phyloP scores from a whole-genome alignment of 1,140 invertebrate species.

The Phymastichus coffea region DNA sequence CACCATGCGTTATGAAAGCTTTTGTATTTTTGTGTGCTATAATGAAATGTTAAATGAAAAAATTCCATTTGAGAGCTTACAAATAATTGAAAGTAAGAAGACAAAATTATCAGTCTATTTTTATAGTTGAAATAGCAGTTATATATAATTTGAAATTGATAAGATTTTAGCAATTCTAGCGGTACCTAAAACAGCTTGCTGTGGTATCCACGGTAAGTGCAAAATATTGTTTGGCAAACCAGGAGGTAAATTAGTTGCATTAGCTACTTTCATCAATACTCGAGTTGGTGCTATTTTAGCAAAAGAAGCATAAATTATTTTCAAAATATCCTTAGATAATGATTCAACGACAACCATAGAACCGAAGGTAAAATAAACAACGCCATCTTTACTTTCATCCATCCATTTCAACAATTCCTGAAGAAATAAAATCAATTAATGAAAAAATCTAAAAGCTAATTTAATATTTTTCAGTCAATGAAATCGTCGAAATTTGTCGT shows the following conservation, averaged over 20 bases:
- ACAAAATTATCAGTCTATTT: neutral
- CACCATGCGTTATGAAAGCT: slow-evolving; percentile 56
- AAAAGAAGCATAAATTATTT: slow-evolving; percentile 29
- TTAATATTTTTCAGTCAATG: slow-evolving; percentile 18
- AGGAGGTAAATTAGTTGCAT: slow-evolving; percentile 37
- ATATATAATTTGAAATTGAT: too few species aligned
- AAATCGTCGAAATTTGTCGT: too few species aligned
- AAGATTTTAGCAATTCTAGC: too few species aligned
- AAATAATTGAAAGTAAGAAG: too few species aligned
- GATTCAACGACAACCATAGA: slow-evolving; percentile 63
- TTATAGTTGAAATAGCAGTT: too few species aligned
- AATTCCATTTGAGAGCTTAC: too few species aligned
- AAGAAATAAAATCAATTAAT: too few species aligned
- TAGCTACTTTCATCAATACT: slow-evolving; percentile 34
- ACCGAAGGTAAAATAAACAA: slow-evolving; percentile 72
- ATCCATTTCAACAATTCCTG: slow-evolving; percentile 68
- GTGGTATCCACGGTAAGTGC: slow-evolving; percentile 63
- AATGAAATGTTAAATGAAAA: neutral
- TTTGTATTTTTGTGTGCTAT: slow-evolving; percentile 36
- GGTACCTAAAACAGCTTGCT: slow-evolving; percentile 63
- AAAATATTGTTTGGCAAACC: slow-evolving; percentile 60
- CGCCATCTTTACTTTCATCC: slow-evolving; percentile 65
- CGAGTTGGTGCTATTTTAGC: slow-evolving; percentile 32
- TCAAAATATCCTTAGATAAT: slow-evolving; percentile 54
- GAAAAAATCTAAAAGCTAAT: slow-evolving; percentile 12